Conservation (phyloP, 2,113 vertebrate genomes). For the Felis chaus region DNA sequence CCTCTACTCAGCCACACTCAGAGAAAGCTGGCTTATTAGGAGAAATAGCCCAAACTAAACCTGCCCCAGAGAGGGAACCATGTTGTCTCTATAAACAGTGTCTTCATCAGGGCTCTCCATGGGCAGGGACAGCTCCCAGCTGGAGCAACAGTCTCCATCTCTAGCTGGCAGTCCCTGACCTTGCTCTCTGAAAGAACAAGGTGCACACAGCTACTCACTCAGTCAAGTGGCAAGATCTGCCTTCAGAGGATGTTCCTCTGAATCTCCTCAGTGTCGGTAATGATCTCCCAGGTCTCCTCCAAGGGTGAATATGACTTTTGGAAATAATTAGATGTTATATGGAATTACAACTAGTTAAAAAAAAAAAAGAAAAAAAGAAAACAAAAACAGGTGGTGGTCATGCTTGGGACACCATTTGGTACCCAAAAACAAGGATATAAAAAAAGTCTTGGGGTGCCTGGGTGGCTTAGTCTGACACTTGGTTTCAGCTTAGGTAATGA, state of each 20-base stretch:
- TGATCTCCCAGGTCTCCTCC: background rate
- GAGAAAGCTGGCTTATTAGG: background rate
- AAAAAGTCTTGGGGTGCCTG: background rate
- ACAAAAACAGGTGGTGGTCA: background rate
- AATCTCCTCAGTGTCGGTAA: background rate
- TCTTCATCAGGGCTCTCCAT: background rate
- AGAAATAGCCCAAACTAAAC: background rate
- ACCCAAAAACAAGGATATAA: background rate
- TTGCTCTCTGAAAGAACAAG: background rate
- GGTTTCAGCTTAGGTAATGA: background rate
- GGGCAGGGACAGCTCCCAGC: background rate
- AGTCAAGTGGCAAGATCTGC: background rate
- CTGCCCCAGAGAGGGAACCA: background rate
- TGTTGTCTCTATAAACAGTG: background rate
- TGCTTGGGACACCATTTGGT: background rate
- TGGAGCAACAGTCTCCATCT: background rate
- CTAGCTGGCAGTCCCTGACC: background rate
- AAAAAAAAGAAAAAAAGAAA: background rate
- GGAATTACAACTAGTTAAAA: background rate
- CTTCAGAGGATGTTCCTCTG: background rate
- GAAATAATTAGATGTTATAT: constrained; percentile 13
- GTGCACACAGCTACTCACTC: background rate
- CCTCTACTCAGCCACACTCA: background rate
- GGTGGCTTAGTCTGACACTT: background rate
- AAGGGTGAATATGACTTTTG: background rate